phyloP scores from a whole-genome alignment of 2,888 invertebrate genomes.

The Ashinkailepas kermadecensis region DNA sequence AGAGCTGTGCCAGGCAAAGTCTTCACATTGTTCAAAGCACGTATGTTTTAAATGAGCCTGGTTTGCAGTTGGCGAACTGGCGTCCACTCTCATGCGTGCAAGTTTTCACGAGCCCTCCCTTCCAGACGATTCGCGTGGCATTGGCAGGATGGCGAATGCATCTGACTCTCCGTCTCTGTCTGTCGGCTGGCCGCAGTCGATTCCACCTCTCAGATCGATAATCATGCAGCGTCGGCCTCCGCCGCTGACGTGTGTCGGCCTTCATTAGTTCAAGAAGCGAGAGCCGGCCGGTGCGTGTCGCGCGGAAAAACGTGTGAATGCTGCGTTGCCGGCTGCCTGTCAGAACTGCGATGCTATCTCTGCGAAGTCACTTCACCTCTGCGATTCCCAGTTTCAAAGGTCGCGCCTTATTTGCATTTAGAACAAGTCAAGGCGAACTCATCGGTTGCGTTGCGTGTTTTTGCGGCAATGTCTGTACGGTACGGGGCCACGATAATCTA shows the following conservation, averaged over 20 bases:
- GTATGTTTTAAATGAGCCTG: too few relatives aligned
- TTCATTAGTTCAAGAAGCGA: neutral
- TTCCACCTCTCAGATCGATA: neutral
- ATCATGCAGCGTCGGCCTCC: neutral
- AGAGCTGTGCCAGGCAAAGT: too few relatives aligned
- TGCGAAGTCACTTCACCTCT: neutral
- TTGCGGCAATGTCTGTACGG: neutral
- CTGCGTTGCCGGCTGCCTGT: neutral
- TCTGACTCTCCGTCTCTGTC: too few relatives aligned
- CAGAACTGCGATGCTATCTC: neutral
- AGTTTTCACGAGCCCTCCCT: too few relatives aligned
- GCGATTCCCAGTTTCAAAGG: neutral
- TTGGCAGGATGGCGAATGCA: too few relatives aligned
- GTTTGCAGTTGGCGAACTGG: too few relatives aligned
- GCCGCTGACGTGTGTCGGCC: neutral
- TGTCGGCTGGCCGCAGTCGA: neutral
- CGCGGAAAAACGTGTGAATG: slow-evolving; percentile 2
- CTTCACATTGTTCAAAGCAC: too few relatives aligned
- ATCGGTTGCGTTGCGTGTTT: neutral
- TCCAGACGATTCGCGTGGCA: too few relatives aligned
- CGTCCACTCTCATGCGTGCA: too few relatives aligned
- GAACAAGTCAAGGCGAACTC: neutral
- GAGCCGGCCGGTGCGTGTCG: neutral
- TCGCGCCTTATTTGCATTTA: neutral
- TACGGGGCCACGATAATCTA: neutral